phyloP scores from a whole-genome alignment of 92 coral and sea anemone species.

The Galaxea fascicularis region DNA sequence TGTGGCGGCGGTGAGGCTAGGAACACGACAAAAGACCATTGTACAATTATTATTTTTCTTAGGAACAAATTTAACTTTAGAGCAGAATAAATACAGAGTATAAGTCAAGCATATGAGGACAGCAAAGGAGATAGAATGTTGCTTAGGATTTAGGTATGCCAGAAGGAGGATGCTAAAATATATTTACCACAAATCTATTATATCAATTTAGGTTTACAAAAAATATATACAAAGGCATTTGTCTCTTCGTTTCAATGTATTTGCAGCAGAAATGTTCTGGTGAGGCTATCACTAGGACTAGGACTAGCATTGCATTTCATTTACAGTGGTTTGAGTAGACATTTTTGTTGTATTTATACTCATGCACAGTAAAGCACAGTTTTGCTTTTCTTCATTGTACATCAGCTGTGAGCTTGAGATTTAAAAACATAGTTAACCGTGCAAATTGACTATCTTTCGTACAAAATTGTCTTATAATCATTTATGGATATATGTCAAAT shows the following conservation, averaged over 20 bases:
- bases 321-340: neutral
- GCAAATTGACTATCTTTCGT: neutral
- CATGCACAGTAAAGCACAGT: neutral
- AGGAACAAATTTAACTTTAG: no score
- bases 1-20: no score
- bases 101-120: neutral
- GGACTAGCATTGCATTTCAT: no score
- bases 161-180: neutral
- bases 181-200: neutral
- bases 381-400: neutral
- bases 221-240: neutral
- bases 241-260: neutral
- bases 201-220: neutral
- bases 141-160: neutral
- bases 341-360: neutral
- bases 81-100: no score
- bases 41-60: no score
- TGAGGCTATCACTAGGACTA: no score
- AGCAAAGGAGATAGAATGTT: neutral
- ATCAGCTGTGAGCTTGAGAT: conserved; percentile 17
- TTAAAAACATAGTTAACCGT: neutral
- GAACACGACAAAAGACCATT: no score
- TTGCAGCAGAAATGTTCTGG: neutral
- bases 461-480: neutral
- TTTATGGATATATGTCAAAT: no score